Base-by-base conservation (phyloP, 2,113 vertebrate genomes). In the Poeciliopsis prolifica region DNA sequence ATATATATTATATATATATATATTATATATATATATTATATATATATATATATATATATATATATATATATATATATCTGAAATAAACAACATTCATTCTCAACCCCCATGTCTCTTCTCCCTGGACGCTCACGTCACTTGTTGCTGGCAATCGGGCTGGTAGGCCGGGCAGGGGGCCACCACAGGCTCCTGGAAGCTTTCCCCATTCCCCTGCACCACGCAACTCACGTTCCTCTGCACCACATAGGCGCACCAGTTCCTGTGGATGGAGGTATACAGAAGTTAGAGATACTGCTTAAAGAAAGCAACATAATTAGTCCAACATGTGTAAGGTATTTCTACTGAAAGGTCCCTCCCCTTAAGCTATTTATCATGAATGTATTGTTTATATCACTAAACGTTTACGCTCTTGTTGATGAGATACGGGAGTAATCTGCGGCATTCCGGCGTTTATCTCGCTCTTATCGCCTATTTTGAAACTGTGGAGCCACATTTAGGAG, bases 231-330 rank as follows among this genome's bases (percentile, higher is more conserved):
- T 99, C 94, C 91, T 98, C 83, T 95, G 96, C 87, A 98, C 96
- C 7, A 99, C 95, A 88, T 96, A 96, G 73, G 98, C 98, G 85
- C 98, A 99, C 97, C 97, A 98, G 93, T 98, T 98, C 92, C 97
- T 99, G 92, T 58, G 61, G 72, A 72, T 51, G 63, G 73, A 80
- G 33, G 62, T 30, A 72, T 31, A 28, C 26, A 65, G 30, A 12
- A 69, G 54, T 19, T 58, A 14, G 26, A 58, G 5, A 6, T 10
- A 40, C 3, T 11, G 29, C 0, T 14, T 2, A 70, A 61, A 33
- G 28, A 62, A 48, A 48, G 14, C 15, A 17, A 63, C 30, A 22
- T 35, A 74, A 74, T 69, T 31, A 72, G 29, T n/a, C 44, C 31
- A 29, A 61, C 37, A 60, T 63, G 74, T 24, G 12, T 3, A 1